These are phyloP conservation scores for Chitala chitala DNA, from an alignment of 2,113 vertebrate species.

Conservation along the genomic window DNA sequence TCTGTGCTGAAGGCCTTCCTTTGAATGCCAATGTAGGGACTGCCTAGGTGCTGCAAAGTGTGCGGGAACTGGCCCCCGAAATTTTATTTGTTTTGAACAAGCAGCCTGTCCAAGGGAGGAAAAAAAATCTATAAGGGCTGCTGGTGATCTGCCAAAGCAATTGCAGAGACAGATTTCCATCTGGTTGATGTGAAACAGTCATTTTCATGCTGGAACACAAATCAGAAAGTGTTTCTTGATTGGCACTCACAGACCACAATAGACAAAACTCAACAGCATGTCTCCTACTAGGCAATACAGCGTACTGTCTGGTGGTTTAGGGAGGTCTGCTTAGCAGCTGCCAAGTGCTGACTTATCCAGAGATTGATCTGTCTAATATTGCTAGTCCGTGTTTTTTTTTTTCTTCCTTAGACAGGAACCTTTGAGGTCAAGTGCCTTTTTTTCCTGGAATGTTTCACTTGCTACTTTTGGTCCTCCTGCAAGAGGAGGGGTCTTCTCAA, in stretches of 20 bases:
- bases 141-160: slow-evolving; percentile 19
- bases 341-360: background rate
- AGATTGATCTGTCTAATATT: slow-evolving; percentile 26
- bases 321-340: background rate
- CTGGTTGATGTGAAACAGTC: slow-evolving; percentile 18
- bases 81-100: slow-evolving; percentile 44
- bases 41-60: slow-evolving; percentile 28
- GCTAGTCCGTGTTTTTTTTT: background rate
- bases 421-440: background rate
- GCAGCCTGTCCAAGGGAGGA: slow-evolving; percentile 22
- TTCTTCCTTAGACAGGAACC: background rate
- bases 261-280: background rate
- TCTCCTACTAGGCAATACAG: background rate
- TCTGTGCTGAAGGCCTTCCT: slow-evolving; percentile 29
- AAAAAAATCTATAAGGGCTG: slow-evolving; percentile 34
- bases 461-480: slow-evolving; percentile 52
- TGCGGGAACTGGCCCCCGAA: slow-evolving; percentile 37
- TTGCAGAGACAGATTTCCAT: slow-evolving; percentile 24
- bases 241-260: background rate
- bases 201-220: slow-evolving; percentile 15
- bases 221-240: background rate
- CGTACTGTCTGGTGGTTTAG: background rate
- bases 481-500: too few species aligned
- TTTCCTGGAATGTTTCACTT: slow-evolving; percentile 37
- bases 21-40: slow-evolving; percentile 36